phyloP scores from a whole-genome alignment of 2,113 vertebrate species.

The Motacilla alba region DNA sequence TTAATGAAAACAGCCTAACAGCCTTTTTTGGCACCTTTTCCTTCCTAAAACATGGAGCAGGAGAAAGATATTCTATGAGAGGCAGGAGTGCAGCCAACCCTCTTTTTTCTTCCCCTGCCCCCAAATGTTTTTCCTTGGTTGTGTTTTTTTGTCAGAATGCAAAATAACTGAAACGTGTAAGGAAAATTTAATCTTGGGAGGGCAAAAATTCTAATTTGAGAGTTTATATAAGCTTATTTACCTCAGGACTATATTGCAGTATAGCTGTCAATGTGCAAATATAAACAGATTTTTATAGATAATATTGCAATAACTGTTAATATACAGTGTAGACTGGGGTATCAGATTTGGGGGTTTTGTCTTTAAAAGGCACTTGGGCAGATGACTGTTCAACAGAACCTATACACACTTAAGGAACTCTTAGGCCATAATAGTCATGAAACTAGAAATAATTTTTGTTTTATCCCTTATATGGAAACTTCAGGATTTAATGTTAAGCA shows the following conservation, averaged over 20 bases:
- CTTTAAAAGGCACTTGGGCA: neutral
- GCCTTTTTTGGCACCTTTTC: neutral
- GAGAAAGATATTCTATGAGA: neutral
- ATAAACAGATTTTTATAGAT: neutral
- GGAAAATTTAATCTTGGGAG: neutral
- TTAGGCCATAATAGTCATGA: neutral
- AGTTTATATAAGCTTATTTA: neutral
- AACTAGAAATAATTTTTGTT: neutral
- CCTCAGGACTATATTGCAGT: neutral
- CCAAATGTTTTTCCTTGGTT: neutral
- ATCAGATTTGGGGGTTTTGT: neutral
- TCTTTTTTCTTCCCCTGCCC: fast-evolving
- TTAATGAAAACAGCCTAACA: neutral
- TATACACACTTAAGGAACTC: neutral
- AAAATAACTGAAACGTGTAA: neutral
- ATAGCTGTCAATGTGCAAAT: neutral
- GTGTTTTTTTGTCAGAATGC: neutral
- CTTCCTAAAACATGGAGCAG: neutral
- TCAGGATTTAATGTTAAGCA: neutral
- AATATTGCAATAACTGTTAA: neutral
- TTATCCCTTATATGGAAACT: neutral
- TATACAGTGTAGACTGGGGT: neutral
- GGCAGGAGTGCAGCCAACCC: neutral
- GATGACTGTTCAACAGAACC: neutral
- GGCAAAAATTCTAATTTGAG: neutral